A percentile compares a stretch with the other conserved stretches of the same genome.
Evolutionary conservation across 2,888 invertebrate genomes (phyloP).

Genomic region (Congeria kusceri): DNA sequence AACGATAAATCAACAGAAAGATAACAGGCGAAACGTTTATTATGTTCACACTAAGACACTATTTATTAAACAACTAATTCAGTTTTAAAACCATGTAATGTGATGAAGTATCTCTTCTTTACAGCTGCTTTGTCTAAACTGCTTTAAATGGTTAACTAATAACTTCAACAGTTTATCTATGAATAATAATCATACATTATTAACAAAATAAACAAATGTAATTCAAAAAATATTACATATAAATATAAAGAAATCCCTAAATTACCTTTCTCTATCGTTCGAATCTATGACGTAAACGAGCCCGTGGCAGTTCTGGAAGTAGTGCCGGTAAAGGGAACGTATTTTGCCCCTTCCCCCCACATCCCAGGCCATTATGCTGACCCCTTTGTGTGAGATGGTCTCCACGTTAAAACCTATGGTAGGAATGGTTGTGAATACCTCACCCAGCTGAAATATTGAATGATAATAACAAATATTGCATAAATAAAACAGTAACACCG

Average conservation of each 20-base stretch:
- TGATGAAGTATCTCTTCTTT: neutral
- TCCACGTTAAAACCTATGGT: conserved; percentile 76
- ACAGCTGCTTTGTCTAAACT: neutral
- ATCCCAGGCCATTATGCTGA: conserved; percentile 66
- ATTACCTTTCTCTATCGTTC: conserved; percentile 65
- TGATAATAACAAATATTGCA: too few species aligned
- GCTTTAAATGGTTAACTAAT: too few species aligned
- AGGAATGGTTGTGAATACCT: conserved; percentile 73
- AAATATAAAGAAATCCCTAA: too few species aligned
- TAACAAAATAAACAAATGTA: too few species aligned
- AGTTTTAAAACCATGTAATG: neutral
- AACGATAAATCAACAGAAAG: too few species aligned
- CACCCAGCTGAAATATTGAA: conserved; percentile 47
- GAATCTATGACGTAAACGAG: conserved; percentile 74
- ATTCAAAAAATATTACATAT: too few species aligned
- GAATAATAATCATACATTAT: too few species aligned
- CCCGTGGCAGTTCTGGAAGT: conserved; percentile 62
- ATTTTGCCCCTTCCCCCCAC: conserved; percentile 69
- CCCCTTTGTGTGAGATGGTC: conserved; percentile 58
- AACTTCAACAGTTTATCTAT: too few species aligned
- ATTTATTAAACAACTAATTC: too few species aligned
- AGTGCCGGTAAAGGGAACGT: conserved; percentile 67
- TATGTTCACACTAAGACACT: too few species aligned
- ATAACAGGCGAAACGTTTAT: too few species aligned
- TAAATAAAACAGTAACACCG: too few species aligned